Base-by-base conservation (phyloP, 2,797 vertebrate genomes). In the Adelosebastes latens region DNA sequence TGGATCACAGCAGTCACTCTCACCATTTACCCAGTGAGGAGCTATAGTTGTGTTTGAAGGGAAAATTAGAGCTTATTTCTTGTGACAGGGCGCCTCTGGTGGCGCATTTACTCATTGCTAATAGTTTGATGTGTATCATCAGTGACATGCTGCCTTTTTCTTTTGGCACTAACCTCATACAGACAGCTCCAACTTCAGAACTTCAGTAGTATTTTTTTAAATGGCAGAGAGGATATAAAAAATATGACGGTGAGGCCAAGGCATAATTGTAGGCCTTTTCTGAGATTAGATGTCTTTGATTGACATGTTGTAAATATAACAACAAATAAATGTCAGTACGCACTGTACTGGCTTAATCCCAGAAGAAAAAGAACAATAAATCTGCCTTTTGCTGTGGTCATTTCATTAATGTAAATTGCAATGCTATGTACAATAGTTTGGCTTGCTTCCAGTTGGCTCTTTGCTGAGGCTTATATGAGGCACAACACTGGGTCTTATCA, bases 341-440 rank as follows among this genome's bases (percentile, higher is more conserved):
- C 88, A 85, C 87, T 90, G 89, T 87, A 89, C 82, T 92, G 88
- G 88, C 92, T 80, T 84, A 79, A 92, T 89, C 90, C 89, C 88
- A 84, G 79, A 85, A 81, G 87, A 79, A 89, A 79, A 86, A 60
- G 65, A 81, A 92, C 87, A 83, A 89, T 93, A 92, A 94, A 93
- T 93, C 89, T 87, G 77, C 66, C 85, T 74, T 93, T 92, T 85
- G 87, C 89, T 90, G 89, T 91, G 90, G 92, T 92, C 81, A 92
- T 93, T 93, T 92, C 90, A 93, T 93, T 93, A 93, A 94, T 94
- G 90, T 93, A 94, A 93, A 94, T 94, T 93, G 89, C 88, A 88
- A 91, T 91, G 89, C 89, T 92, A 87, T 92, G 89, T 91, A 93
- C 90, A 91, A 85, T 88, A 88, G 83, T 89, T 75, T 95, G 93